A percentile compares a stretch with the other conserved stretches of the same genome.
phyloP scores from a whole-genome alignment of 2,113 vertebrate species.

The Ictalurus punctatus region DNA sequence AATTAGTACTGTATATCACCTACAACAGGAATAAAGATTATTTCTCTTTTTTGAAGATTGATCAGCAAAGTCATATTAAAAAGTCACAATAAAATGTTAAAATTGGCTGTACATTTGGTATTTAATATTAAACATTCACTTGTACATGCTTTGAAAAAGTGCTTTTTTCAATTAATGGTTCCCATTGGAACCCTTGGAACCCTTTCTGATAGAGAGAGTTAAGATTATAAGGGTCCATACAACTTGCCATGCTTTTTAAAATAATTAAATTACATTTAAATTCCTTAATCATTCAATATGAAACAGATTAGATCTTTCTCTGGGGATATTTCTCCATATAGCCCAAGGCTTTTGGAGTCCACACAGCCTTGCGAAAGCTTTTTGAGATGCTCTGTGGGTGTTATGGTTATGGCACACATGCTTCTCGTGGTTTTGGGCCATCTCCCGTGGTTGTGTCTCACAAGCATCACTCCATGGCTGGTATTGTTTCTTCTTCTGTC shows the following conservation, averaged over 20 bases:
- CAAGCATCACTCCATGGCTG: conserved; percentile 64
- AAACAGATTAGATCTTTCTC: conserved; percentile 57
- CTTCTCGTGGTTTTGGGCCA: conserved; percentile 66
- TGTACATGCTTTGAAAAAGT: not conserved
- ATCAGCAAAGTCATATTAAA: not conserved
- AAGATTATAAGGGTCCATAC: too few species aligned
- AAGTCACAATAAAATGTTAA: not conserved
- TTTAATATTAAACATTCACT: not conserved
- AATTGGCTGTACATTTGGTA: not conserved
- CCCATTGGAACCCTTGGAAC: not conserved
- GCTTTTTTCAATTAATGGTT: not conserved
- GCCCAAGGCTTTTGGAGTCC: not conserved
- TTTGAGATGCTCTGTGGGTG: conserved; percentile 69
- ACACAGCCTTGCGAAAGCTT: conserved; percentile 37
- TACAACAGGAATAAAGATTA: not conserved
- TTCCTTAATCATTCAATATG: not conserved
- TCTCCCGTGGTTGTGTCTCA: conserved; percentile 73
- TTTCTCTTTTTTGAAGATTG: not conserved
- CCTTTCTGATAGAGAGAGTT: not conserved
- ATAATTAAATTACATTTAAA: not conserved
- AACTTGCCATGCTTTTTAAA: not conserved
- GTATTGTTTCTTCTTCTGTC: conserved; percentile 64
- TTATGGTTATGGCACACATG: conserved; percentile 67
- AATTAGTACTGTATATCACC: not conserved
- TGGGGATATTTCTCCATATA: not conserved